A percentile compares a stretch with the other conserved stretches of the same genome.
Conservation (phyloP, 2,113 vertebrate genomes). For the Labeo rohita region DNA sequence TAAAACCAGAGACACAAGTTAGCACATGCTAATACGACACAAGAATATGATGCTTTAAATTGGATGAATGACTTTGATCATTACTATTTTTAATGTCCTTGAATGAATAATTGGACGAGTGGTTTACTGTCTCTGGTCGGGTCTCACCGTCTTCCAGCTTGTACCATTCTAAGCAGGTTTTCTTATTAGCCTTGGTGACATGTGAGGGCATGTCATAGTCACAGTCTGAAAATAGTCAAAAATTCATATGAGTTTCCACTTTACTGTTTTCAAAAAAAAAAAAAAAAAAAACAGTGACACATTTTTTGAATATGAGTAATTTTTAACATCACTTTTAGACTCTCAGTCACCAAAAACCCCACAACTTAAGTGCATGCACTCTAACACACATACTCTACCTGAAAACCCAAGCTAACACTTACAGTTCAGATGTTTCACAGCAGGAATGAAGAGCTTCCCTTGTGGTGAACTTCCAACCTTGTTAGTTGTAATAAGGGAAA, state of each 20-base stretch:
- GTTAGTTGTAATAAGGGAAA: conserved; percentile 49
- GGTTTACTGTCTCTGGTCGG: conserved; percentile 42
- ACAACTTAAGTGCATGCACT: not conserved
- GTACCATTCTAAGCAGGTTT: conserved; percentile 68
- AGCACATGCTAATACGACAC: not conserved
- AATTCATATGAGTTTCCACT: not conserved
- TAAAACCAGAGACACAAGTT: not conserved
- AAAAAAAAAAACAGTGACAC: too few relatives aligned
- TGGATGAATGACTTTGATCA: not conserved
- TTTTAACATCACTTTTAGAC: not conserved
- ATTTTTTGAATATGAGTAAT: not conserved
- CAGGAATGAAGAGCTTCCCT: conserved; percentile 26
- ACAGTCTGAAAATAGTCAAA: conserved; percentile 35
- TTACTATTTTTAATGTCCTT: conserved; percentile 48
- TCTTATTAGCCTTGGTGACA: not conserved
- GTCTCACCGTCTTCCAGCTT: conserved; percentile 57
- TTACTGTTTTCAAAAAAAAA: not conserved
- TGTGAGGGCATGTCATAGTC: not conserved
- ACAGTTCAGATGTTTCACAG: conserved; percentile 48
- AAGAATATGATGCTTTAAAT: not conserved
- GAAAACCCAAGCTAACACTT: conserved; percentile 23
- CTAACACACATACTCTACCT: not conserved
- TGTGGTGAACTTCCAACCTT: conserved; percentile 7
- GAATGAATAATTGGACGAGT: not conserved
- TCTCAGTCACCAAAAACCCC: not conserved